Conservation (phyloP, 2,888 invertebrate species). For the Dione vanillae region DNA sequence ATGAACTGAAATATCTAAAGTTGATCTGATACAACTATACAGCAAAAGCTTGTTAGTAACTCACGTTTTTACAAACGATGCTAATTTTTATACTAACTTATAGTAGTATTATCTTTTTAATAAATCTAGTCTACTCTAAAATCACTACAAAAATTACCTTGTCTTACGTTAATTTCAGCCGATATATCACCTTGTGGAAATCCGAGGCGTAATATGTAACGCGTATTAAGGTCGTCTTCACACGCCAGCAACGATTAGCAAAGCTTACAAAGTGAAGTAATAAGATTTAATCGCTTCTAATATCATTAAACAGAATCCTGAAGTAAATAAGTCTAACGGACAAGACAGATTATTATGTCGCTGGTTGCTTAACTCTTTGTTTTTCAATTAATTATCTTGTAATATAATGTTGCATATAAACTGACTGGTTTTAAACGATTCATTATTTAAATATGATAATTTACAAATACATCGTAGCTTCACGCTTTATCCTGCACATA, state of each 20-base stretch:
- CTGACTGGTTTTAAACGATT: no score
- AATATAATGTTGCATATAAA: no score
- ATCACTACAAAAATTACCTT: not conserved
- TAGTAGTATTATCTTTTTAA: not conserved
- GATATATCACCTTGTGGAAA: slow-evolving; percentile 13
- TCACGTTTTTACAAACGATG: not conserved
- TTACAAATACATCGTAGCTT: no score
- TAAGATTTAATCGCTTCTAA: slow-evolving; percentile 15
- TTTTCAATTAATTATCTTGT: no score
- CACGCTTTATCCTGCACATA: no score
- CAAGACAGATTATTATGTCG: not conserved
- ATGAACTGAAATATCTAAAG: not conserved
- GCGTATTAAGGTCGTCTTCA: slow-evolving; percentile 32
- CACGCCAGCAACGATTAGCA: slow-evolving; percentile 25
- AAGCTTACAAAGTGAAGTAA: slow-evolving; percentile 24
- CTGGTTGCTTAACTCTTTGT: not conserved
- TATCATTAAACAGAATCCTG: slow-evolving; percentile 19
- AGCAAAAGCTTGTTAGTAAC: not conserved
- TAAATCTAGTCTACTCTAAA: not conserved
- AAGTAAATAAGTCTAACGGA: not conserved
- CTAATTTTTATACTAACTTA: no score
- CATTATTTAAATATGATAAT: no score
- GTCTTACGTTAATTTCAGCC: not conserved
- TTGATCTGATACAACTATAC: not conserved
- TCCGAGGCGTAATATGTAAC: slow-evolving; percentile 11